Percentiles rank a stretch among this genome's conserved stretches.
phyloP scores from a whole-genome alignment of 2,797 vertebrate species.

The Hydrocynus forskahlii region DNA sequence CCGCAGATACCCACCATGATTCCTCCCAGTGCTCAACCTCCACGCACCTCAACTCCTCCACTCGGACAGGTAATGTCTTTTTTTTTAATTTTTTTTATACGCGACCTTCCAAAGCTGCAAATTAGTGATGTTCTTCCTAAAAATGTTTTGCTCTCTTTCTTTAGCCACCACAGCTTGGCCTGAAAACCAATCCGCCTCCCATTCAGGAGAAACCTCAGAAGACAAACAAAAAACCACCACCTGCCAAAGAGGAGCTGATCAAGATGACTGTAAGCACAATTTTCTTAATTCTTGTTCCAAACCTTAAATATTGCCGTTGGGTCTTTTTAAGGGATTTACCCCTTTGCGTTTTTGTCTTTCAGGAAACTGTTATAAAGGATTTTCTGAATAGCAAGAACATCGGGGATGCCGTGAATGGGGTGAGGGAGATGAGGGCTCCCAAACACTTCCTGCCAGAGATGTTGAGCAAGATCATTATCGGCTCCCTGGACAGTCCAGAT shows the following conservation, averaged over 20 bases:
- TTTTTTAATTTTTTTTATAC: too few relatives aligned
- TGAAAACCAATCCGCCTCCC: constrained; percentile 97
- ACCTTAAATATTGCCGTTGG: neutral
- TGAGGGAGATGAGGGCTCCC: constrained; percentile 93
- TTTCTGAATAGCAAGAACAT: constrained; percentile 91
- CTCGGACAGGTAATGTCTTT: constrained; percentile 87
- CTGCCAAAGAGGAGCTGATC: constrained; percentile 92
- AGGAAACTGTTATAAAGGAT: constrained; percentile 91
- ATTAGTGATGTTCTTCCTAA: neutral
- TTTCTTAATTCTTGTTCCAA: neutral
- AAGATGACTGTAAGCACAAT: constrained; percentile 87
- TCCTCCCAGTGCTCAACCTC: constrained; percentile 94
- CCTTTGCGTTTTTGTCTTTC: neutral
- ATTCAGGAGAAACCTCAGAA: constrained; percentile 99
- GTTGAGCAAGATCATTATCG: constrained; percentile 91
- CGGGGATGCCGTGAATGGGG: constrained; percentile 85
- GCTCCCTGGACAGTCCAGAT: constrained; percentile 90
- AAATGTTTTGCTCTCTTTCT: neutral
- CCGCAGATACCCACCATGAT: constrained; percentile 95
- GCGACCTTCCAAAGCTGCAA: neutral
- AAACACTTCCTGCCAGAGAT: constrained; percentile 98
- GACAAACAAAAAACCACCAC: constrained; percentile 93
- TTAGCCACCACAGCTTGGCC: constrained; percentile 93
- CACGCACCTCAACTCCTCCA: constrained; percentile 93
- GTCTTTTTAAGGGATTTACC: neutral